Evolutionary conservation across 2,888 invertebrate genomes (phyloP), one percentile per base, ranked within the genome.

Genomic region (Griposia aprilina): DNA sequence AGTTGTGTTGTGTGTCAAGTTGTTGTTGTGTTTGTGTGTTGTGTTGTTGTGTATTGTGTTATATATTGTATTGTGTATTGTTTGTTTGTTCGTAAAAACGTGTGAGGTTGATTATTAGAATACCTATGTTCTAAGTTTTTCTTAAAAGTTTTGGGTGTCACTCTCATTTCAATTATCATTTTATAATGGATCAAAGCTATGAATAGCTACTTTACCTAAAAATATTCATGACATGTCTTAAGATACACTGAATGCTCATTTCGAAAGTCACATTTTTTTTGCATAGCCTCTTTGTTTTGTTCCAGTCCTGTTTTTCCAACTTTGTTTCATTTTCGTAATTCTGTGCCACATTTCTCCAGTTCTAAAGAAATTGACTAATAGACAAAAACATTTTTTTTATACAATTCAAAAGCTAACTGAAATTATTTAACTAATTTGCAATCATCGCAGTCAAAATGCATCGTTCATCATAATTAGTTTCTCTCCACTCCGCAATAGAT

Each of bases 401-500:
- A 8, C 10, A 17, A 20, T 13, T 26, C 1, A 50, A 23, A 50
- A n/a, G 7, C 17, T 11, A 23, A 36, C 20, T 3, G 0, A 3
- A 26, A 7, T 10, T 20, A 26, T 26, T 26, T 8, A 20, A 30
- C 4, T 67, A 2, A 52, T 52, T 68, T 23, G 52, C 8, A 52
- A 52, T 15, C 23, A 48, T 48, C 20, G 23, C 36, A 55, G 11
- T 52, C 17, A 6, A 65, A 65, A 65, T 45, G 36, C n/a, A 69
- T 65, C 63, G 65, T 66, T 66, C 11, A 69, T 70, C 0, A 45
- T 11, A 52, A 52, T 73, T 65, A 65, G 67, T 76, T 80, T 87
- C 76, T 55, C n/a, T 84, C 95, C 91, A 94, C 94, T 95, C 94
- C 76, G 57, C 89, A 88, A 88, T 23, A 96, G 96, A 94, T 95